These are phyloP conservation scores for Drosophila anomalata DNA, from an alignment of 2,888 invertebrate species.

Conservation along the genomic window DNA sequence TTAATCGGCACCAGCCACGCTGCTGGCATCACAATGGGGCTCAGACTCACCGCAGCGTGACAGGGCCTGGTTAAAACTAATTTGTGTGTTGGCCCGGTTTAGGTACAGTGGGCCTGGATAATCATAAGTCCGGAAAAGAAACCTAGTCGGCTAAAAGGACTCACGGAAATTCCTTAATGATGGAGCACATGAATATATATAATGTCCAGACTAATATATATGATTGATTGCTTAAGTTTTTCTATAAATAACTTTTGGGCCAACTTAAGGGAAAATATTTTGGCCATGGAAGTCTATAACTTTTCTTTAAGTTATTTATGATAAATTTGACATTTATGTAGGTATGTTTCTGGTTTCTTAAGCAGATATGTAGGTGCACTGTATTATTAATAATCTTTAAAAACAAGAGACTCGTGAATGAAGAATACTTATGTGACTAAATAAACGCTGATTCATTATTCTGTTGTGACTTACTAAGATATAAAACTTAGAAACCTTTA, in stretches of 20 bases:
- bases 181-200: background rate
- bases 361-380: no score
- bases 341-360: no score
- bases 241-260: background rate
- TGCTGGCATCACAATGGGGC: slow-evolving; percentile 58
- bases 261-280: background rate
- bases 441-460: no score
- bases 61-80: slow-evolving; percentile 76
- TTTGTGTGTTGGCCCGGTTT: slow-evolving; percentile 63
- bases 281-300: background rate
- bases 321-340: no score
- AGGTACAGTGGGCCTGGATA: slow-evolving; percentile 20
- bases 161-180: background rate
- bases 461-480: no score
- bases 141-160: background rate
- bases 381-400: no score
- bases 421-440: no score
- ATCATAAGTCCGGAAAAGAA: background rate
- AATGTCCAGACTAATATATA: background rate
- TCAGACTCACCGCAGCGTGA: slow-evolving; percentile 69
- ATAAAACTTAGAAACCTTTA: no score
- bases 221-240: background rate
- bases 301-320: no score
- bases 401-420: no score
- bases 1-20: slow-evolving; percentile 64